Evolutionary conservation across 2,888 invertebrate genomes (phyloP), one percentile per base, ranked within the genome.

Genomic region (Cerastis rubricosa): DNA sequence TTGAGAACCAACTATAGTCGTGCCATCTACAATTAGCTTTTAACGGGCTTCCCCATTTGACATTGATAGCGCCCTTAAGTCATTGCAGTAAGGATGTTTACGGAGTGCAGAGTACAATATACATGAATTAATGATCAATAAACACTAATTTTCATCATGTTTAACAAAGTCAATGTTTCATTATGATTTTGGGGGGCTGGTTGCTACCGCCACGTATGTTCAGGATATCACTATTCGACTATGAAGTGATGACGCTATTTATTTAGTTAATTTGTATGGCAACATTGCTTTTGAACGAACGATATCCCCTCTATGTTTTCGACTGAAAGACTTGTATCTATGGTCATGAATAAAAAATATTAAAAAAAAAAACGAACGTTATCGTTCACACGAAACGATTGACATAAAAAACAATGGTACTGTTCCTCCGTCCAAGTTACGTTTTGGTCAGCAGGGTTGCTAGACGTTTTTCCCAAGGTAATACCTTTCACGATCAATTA

Each of bases 401-500:
- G 54, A n/a, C 19, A 63, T 59, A 59, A 35, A 78, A 85, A 81
- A 64, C 76, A 88, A 89, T 90, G 89, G 78, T 86, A 17, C 8
- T 64, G 72, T 84, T 88, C 86, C 71, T 89, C 77, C 87, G 86
- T 83, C 91, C 90, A 89, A 91, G 89, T 88, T 87, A 87, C 89
- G 87, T 88, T 90, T 87, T 94, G 80, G 76, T 89, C 78, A 90
- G 84, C 91, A 94, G 94, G 92, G 93, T 91, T 84, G 90, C 86
- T 66, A 92, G 91, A 87, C 91, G 90, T 89, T 87, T 93, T 80
- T 86, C 90, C 89, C 96, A 96, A 96, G 96, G 96, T 96, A 92
- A 94, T 86, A 83, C 90, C 91, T 90, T 93, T 93, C 91, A 83
- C 81, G 64, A 64, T 25, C n/a, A n/a, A 64, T 43, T 22, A n/a